Evolutionary conservation across 2,888 invertebrate genomes (phyloP), one percentile per base, ranked within the genome.

Genomic region (Tetramorium bicarinatum): DNA sequence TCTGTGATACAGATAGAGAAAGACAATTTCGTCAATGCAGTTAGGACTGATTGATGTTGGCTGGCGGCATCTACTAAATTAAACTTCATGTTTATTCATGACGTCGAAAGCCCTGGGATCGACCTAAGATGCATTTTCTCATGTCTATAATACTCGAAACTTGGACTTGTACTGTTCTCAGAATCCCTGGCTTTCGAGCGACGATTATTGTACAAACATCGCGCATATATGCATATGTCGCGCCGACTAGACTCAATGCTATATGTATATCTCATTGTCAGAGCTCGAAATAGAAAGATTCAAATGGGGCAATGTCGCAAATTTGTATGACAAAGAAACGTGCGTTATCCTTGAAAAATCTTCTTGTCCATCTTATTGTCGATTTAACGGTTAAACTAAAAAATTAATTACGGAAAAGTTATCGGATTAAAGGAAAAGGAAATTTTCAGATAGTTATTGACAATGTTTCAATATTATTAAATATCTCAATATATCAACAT

Each of bases 61-160:
- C 7, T 67, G 38, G 38, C 67, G 44, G 25, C 15, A 41, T 54
- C 41, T 41, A 44, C 25, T n/a, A 67, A 54, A 41, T 77, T 77
- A 67, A 77, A 13, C 41, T 67, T 15, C 67, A 77, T 77, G 67
- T 67, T 67, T 77, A 77, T 77, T 77, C 67, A 77, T 41, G 44
- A 54, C n/a, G 25, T 25, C 15, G 13, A 25, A 29, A 54, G 29
- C 3, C 41, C 54, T 15, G 13, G 52, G 25, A 54, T 29, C 54
- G 18, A 8, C n/a, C 41, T 25, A 67, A 54, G 29, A 67, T 29
- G 41, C 41, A 54, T 67, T 77, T 77, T 77, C 67, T 54, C 41
- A 15, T 29, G 41, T 54, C 41, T 29, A n/a, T 77, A 54, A 54
- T 41, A 54, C n/a, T 54, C 54, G 54, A 54, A 67, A 54, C 54